Evolutionary conservation across 2,888 invertebrate genomes (phyloP).

Genomic region (Drosophila emarginata): DNA sequence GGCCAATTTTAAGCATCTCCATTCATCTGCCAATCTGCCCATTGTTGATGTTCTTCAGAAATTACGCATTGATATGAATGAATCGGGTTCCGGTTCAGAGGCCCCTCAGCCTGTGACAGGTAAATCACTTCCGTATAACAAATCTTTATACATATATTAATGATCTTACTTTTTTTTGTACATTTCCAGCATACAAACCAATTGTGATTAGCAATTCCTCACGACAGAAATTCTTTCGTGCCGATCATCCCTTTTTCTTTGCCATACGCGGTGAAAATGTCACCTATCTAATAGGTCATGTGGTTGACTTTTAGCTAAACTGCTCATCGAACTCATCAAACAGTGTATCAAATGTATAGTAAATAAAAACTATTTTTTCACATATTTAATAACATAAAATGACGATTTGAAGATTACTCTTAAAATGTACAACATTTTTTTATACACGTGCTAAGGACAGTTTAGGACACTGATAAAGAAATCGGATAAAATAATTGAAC

Average conservation of each 20-base stretch:
- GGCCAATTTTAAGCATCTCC: slow-evolving; percentile 87
- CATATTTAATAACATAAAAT: too few species aligned
- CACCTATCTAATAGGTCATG: slow-evolving; percentile 76
- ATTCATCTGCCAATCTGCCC: slow-evolving; percentile 62
- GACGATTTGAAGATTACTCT: too few species aligned
- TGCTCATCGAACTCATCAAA: neutral
- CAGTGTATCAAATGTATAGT: slow-evolving; percentile 3
- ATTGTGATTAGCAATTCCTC: slow-evolving; percentile 79
- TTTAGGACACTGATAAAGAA: too few species aligned
- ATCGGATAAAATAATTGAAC: too few species aligned
- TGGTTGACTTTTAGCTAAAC: slow-evolving; percentile 61
- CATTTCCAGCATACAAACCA: slow-evolving; percentile 67
- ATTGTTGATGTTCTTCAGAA: slow-evolving; percentile 91
- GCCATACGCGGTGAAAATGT: slow-evolving; percentile 73
- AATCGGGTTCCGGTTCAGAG: slow-evolving; percentile 93
- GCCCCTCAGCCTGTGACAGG: slow-evolving; percentile 87
- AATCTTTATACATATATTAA: neutral
- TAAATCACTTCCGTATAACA: slow-evolving; percentile 67
- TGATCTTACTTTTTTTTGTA: neutral
- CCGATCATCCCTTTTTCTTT: slow-evolving; percentile 81
- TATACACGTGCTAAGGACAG: too few species aligned
- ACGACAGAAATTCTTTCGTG: slow-evolving; percentile 79
- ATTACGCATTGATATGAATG: slow-evolving; percentile 92
- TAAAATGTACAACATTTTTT: too few species aligned
- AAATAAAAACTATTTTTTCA: slow-evolving; percentile 2